Evolutionary conservation across 2,797 vertebrate species (phyloP).

Genomic region (Loris lydekkerianus): DNA sequence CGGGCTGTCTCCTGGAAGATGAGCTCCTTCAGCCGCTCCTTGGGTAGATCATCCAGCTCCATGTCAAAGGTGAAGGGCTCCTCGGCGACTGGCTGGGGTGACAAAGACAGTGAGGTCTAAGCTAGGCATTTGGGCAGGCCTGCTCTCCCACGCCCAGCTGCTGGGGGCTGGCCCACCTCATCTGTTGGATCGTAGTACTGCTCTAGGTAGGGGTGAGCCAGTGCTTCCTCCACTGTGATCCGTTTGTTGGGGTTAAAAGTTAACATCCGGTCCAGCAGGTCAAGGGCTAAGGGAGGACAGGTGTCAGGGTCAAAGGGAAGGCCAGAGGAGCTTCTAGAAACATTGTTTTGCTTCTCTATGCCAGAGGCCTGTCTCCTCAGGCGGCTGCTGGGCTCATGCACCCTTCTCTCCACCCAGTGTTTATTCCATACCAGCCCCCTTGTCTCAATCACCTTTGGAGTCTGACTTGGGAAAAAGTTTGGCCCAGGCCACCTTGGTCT

Average conservation of each 20-base stretch:
- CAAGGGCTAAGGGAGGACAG: constrained; percentile 89
- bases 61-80: constrained; percentile 95
- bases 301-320: constrained; percentile 12
- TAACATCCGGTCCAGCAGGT: constrained; percentile 94
- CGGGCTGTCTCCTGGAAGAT: constrained; percentile 94
- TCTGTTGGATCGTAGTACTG: constrained; percentile 96
- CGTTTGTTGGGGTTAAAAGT: constrained; percentile 95
- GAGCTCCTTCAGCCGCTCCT: constrained; percentile 95
- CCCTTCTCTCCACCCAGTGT: background rate
- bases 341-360: background rate
- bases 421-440: background rate
- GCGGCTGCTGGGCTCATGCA: background rate
- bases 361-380: background rate
- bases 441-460: constrained; percentile 89
- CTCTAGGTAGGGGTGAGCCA: constrained; percentile 95
- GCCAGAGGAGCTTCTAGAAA: background rate
- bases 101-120: constrained; percentile 6
- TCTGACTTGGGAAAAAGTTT: constrained; percentile 92
- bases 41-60: constrained; percentile 95
- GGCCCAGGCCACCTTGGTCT: constrained; percentile 93
- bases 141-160: background rate
- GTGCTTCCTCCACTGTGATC: constrained; percentile 94
- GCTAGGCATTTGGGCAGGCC: background rate
- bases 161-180: constrained; percentile 68
- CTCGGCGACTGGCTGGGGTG: constrained; percentile 92